Base-by-base conservation (phyloP, 1,140 invertebrate species). In the Drosophila oshimai region DNA sequence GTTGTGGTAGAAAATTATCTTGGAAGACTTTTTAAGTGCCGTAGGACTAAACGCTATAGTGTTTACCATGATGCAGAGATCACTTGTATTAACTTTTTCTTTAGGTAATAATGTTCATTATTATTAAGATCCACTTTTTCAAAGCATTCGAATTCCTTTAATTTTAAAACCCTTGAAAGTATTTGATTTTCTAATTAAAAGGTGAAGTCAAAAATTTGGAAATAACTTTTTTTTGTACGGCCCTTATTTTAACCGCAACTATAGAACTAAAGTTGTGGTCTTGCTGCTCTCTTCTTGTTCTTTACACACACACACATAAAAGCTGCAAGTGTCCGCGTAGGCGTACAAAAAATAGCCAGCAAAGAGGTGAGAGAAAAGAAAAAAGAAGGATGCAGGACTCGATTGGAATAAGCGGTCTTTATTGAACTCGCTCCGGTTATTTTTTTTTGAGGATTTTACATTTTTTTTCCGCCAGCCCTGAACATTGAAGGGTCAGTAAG, bases 311-410 rank as follows among this genome's bases (percentile, higher is more conserved):
- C 33, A 12, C 37, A 20, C 17, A 15, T 24, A 18, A 36, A 53
- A 36, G 39, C 61, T 68, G 64, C 64, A 68, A 65, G 46, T 69
- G 62, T 37, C 62, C 24, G 39, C 20, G 24, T 26, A 47, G 24
- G 46, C 34, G 62, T 55, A 31, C 26, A 64, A 58, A 31, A 50
- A 65, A 42, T n/a, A 65, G 44, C 15, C 9, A 44, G 9, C 24
- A 42, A 64, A 64, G 29, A 18, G 10, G 20, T 34, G 33, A 18
- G 15, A 15, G 31, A 26, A 34, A 10, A 54, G 41, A 24, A n/a
- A 33, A 20, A n/a, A 12, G 28, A 50, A 72, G 46, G 47, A 73
- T 72, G 57, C 69, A 72, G 36, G 34, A 62, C 24, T 46, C 6
- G 6, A 39, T 34, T 29, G 36, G 26, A 20, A 18, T 3, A 37